These are phyloP conservation scores for Poecilia latipinna DNA, from an alignment of 2,113 vertebrate species.

Conservation along the genomic window DNA sequence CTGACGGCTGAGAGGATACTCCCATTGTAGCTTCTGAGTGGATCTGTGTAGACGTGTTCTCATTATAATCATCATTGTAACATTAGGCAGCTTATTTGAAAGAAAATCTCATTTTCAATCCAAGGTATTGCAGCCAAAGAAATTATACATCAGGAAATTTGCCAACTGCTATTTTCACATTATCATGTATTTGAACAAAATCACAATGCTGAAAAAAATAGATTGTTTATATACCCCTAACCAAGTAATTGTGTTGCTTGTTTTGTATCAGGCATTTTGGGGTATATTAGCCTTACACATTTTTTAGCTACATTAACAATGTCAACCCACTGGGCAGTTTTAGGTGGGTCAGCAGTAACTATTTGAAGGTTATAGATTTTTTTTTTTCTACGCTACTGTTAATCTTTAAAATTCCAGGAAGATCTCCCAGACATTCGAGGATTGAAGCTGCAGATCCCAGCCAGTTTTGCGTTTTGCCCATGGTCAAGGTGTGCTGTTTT, in stretches of 20 bases:
- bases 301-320: too few relatives aligned
- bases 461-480: too few relatives aligned
- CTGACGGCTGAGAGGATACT: constrained; percentile 8
- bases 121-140: not conserved
- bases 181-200: not conserved
- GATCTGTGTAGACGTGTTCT: not conserved
- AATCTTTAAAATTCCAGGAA: too few relatives aligned
- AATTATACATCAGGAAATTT: not conserved
- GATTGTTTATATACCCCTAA: not conserved
- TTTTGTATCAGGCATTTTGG: not conserved
- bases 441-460: too few relatives aligned
- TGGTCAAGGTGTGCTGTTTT: too few relatives aligned
- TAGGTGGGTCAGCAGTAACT: too few relatives aligned
- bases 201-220: not conserved
- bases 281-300: too few relatives aligned
- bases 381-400: too few relatives aligned
- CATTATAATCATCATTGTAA: constrained; percentile 24
- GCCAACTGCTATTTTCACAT: not conserved
- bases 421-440: too few relatives aligned
- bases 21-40: not conserved
- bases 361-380: too few relatives aligned
- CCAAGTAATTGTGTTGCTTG: not conserved
- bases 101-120: not conserved
- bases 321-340: too few relatives aligned
- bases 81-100: not conserved